Evolutionary conservation across 2,888 invertebrate species (phyloP).

Genomic region (Sepioteuthis lessoniana): DNA sequence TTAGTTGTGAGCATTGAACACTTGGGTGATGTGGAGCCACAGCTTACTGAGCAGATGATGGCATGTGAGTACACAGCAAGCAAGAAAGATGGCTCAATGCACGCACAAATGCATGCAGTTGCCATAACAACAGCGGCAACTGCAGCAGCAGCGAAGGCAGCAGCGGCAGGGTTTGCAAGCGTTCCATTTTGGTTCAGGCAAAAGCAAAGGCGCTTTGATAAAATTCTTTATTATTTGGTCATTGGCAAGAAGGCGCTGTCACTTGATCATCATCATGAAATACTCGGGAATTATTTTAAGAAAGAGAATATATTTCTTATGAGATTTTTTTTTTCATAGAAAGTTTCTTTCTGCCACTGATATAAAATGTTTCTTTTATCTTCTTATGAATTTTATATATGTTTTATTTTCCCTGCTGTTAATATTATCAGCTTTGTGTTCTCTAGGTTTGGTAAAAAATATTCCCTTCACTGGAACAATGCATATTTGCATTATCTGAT

Average conservation of each 20-base stretch:
- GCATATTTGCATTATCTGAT: background rate
- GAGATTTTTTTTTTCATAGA: background rate
- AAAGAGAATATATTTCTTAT: background rate
- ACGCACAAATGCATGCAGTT: background rate
- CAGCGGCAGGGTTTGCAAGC: background rate
- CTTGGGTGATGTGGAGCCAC: conserved; percentile 50
- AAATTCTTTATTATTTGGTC: conserved; percentile 24
- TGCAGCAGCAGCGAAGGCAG: conserved; percentile 42
- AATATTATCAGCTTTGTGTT: background rate
- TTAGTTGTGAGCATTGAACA: conserved; percentile 53
- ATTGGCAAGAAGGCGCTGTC: conserved; percentile 4
- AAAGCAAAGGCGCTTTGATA: conserved; percentile 42
- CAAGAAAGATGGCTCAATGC: conserved; percentile 36
- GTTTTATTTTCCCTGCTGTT: background rate
- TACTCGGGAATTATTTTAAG: background rate
- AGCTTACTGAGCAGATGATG: conserved; percentile 48
- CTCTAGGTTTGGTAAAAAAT: background rate
- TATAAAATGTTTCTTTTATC: conserved; percentile 2
- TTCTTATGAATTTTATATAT: background rate
- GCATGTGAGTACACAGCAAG: conserved; percentile 47
- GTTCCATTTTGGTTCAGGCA: background rate
- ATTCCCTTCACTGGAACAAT: background rate
- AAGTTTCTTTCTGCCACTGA: background rate
- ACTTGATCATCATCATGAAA: background rate
- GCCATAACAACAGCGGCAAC: background rate